Evolutionary conservation across 2,888 invertebrate genomes (phyloP).

Genomic region (Hirudinaria manillensis): DNA sequence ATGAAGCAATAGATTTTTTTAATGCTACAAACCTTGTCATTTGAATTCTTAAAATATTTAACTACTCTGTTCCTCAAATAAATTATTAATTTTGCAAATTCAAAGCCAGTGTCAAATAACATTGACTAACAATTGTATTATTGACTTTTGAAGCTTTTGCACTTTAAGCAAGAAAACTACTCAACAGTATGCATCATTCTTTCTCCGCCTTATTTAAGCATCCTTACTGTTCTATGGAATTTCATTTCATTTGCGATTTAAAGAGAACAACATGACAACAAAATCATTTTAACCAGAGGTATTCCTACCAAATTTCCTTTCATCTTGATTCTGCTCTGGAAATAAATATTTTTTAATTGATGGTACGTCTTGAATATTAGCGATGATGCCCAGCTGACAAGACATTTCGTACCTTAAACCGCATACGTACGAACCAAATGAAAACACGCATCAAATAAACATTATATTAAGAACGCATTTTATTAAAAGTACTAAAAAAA

Average conservation of each 20-base stretch:
- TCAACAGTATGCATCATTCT: not conserved
- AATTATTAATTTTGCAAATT: not conserved
- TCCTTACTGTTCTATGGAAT: not conserved
- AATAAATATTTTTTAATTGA: conserved; percentile 37
- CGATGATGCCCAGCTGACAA: conserved; percentile 38
- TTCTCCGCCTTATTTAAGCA: not conserved
- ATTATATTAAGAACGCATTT: too few species aligned
- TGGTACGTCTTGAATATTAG: conserved; percentile 36
- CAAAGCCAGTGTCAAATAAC: not conserved
- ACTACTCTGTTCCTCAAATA: not conserved
- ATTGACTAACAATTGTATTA: too few species aligned
- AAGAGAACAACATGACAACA: not conserved
- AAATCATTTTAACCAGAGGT: not conserved
- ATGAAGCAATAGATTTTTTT: conserved; percentile 14
- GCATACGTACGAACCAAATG: not conserved
- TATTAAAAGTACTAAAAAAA: too few species aligned
- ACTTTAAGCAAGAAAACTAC: not conserved
- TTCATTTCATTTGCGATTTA: not conserved
- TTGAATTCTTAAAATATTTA: not conserved
- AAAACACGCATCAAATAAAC: conserved; percentile 1
- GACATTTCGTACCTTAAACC: conserved; percentile 35
- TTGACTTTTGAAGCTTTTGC: too few species aligned
- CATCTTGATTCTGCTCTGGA: conserved; percentile 31
- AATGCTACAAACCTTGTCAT: too few species aligned
- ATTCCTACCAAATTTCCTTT: conserved; percentile 23